Conservation (phyloP, 2,113 vertebrate species). For the Ctenodactylus gundi region DNA sequence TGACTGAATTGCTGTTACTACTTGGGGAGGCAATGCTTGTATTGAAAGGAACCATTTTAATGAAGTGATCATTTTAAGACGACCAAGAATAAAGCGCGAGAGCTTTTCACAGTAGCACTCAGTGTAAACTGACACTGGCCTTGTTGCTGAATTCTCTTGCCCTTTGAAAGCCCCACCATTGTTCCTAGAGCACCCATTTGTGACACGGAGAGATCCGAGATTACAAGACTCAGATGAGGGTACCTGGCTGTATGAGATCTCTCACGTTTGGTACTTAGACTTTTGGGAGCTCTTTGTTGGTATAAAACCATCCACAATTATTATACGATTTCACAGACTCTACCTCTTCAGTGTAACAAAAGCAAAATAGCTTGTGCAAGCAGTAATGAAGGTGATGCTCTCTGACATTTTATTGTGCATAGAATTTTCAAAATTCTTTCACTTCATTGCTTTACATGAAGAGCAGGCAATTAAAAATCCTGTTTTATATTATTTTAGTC, state of each 20-base stretch:
- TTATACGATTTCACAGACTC: neutral
- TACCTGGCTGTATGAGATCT: neutral
- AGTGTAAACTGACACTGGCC: neutral
- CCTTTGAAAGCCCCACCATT: neutral
- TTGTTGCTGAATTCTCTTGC: neutral
- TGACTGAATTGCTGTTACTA: neutral
- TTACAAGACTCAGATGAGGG: neutral
- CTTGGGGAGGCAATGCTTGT: neutral
- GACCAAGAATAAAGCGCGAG: neutral
- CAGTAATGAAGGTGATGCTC: neutral
- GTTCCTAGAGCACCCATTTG: neutral
- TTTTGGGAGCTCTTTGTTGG: neutral
- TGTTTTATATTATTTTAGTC: neutral
- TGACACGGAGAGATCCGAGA: neutral
- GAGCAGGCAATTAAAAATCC: neutral
- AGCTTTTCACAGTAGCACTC: neutral
- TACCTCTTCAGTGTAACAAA: neutral
- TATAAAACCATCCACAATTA: neutral
- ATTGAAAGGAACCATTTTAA: conserved; percentile 42
- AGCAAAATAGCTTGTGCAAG: neutral
- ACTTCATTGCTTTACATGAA: neutral
- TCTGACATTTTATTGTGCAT: neutral
- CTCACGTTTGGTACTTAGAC: neutral
- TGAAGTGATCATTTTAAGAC: conserved; percentile 50
- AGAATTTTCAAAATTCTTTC: conserved; percentile 19